Evolutionary conservation across 2,797 vertebrate species (phyloP).

Genomic region (Prunella strophiata): DNA sequence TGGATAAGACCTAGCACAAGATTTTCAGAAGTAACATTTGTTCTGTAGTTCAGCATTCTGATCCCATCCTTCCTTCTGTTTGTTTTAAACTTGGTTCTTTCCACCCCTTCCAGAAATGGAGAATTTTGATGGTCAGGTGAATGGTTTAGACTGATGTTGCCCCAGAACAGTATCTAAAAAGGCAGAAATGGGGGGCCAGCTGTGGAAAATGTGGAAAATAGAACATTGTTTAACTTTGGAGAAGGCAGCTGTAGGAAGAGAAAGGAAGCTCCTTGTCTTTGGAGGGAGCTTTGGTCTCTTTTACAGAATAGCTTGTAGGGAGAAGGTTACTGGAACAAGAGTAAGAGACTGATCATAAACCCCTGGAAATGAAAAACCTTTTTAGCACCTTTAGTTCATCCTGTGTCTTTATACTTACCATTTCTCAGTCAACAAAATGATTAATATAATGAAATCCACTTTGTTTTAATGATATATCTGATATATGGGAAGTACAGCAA

Average conservation of each 20-base stretch:
- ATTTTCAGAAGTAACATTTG: background rate
- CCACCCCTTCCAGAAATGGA: background rate
- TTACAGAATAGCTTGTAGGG: background rate
- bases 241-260: background rate
- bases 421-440: background rate
- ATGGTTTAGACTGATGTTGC: background rate
- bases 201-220: background rate
- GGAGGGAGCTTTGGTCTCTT: background rate
- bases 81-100: background rate
- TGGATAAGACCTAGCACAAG: fast-evolving
- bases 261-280: background rate
- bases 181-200: background rate
- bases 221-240: fast-evolving
- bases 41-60: background rate
- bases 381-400: background rate
- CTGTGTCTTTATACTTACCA: background rate
- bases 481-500: fast-evolving
- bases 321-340: background rate
- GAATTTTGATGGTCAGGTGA: background rate
- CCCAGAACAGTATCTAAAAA: background rate
- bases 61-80: background rate
- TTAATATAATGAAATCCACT: background rate
- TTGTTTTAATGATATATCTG: background rate
- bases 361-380: background rate
- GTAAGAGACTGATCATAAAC: background rate